Base-by-base conservation (phyloP, 2,797 vertebrate species). In the Enteromius trimaculatus region DNA sequence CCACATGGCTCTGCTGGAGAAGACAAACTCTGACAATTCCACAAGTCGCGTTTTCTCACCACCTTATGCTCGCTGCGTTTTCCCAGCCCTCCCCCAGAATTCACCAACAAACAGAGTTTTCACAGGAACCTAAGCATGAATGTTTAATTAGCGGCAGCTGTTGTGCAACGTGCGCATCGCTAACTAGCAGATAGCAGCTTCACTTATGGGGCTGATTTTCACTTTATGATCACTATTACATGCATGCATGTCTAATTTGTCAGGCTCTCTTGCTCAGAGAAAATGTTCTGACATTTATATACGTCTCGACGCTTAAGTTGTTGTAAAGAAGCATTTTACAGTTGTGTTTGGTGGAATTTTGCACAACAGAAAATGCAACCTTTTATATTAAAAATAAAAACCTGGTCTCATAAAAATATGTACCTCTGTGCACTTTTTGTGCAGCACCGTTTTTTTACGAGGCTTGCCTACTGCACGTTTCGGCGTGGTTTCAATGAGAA, bases 71-170 rank as follows among this genome's bases (percentile, higher is more conserved):
- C 34, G 7, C 44, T 49, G 34, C 53, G 64, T 77, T 79, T 85
- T 34, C 84, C 84, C 58, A 53, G 21, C 84, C 81, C 85, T 89
- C 91, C 91, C 88, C 90, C 85, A 87, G 92, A 89, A 92, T 90
- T 93, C 89, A 84, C 87, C 89, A 91, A 91, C 92, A 93, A 93
- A 91, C 91, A 91, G 92, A 92, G 91, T 94, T 94, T 95, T 95
- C 94, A 94, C 94, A 95, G 94, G 93, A 95, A 95, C 94, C 93
- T 95, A 91, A 95, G 94, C 95, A 95, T 95, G 94, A 95, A 95
- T 95, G 92, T 95, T 95, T 95, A 95, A 95, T 95, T 94, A 94
- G 93, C 89, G 90, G 90, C 95, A 95, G 93, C 94, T 95, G 95
- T 92, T 93, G 89, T 89, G 88, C 83, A 88, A 87, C 80, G 85